Base-by-base conservation (phyloP, 2,888 invertebrate species). In the Spisula solida region DNA sequence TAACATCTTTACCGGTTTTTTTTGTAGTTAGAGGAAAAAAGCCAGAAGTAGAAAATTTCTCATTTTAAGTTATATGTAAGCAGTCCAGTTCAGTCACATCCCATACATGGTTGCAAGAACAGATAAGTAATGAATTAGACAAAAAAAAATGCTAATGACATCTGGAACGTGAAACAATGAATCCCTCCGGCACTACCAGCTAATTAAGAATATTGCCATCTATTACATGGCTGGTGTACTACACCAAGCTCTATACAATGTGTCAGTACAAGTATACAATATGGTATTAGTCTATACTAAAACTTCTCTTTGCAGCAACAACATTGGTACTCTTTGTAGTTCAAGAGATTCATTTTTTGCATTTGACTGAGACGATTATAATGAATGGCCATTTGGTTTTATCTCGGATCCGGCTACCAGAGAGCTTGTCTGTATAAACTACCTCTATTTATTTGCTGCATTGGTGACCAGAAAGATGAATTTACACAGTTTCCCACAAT, bases 191-290 rank as follows among this genome's bases (percentile, higher is more conserved):
- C 70, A 82, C 41, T 55, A 34, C 29, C 16, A 80, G 60, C 60
- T 82, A 82, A 82, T 82, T 82, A 82, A 31, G 60, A 82, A 60
- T 82, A 82, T 82, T 82, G 60, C 55, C 34, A 56, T 60, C 56
- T 31, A 60, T 60, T 60, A 82, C 60, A 60, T 31, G 10, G 34
- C 75, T 75, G 10, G 34, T 75, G 31, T 18, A 34, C 5, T 31
- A 75, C 16, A 75, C 16, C 34, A 75, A 12, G 31, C 18, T 14
- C 12, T 29, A 75, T 75, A 75, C 25, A 31, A 34, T 75, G 31
- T 10, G 60, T 25, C 60, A 66, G 60, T 75, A 31, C 5, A 60
- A 25, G 25, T 31, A 12, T 10, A 75, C 41, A 41, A 41, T 41
- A 41, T 2, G 14, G 34, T 31, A 75, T 31, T 75, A 34, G 34